Evolutionary conservation across 2,113 vertebrate genomes (phyloP), one percentile per base, ranked within the genome.

Genomic region (Apus apus): DNA sequence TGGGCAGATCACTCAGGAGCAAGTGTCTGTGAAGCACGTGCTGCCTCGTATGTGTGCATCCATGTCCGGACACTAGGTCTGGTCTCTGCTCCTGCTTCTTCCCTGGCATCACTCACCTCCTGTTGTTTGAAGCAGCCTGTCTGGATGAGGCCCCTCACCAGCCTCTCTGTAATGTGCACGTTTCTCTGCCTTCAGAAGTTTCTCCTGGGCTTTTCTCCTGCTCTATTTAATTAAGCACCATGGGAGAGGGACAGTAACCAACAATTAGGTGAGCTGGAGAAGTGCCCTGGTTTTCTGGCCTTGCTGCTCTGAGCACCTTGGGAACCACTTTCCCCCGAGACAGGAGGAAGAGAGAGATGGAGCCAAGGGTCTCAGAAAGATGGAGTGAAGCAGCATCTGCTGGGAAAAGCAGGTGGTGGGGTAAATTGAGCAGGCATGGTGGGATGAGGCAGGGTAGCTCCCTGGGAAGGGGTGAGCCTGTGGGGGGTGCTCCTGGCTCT

Each of bases 191-290:
- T 90, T 85, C 79, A 84, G 86, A 58, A 75, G 84, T 82, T 93
- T 88, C 97, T 95, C 96, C 88, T 84, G 92, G 96, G 96, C 80
- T 88, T 92, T 93, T 71, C 73, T 94, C 90, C 76, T 95, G 94
- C 76, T 96, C 95, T 92, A 91, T 79, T 96, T 97, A 97, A 97
- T 94, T 94, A 94, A 91, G 91, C 84, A 60, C 67, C 0, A 0
- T 90, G 96, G 96, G 96, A 96, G n/a, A 86, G 54, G 91, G 91
- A 79, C 36, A 45, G 89, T 73, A 97, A 95, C 88, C 92, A 89
- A 87, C 96, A 96, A 96, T 96, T 93, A 97, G 93, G 78, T 93
- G 93, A 96, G 88, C 84, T 84, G 68, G 71, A 96, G 72, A 85
- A 89, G 53, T 87, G 93, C 93, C 93, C 95, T 89, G 89, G 61